Percentiles rank a stretch among this genome's conserved stretches.
Evolutionary conservation across 2,113 vertebrate genomes (phyloP).

Genomic region (Panthera tigris): DNA sequence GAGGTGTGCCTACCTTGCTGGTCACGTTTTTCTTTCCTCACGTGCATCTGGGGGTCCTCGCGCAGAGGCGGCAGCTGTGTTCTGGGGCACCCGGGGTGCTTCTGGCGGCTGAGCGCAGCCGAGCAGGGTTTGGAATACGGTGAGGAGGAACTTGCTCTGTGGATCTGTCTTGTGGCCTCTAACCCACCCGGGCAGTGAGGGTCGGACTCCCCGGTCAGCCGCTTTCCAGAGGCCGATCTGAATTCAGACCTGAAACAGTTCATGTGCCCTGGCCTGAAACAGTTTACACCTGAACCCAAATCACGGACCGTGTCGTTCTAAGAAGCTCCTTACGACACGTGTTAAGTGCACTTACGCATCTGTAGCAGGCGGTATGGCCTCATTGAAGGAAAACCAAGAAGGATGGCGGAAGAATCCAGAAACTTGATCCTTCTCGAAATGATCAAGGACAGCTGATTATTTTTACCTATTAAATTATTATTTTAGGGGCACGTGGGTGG

Average conservation of each 20-base stretch:
- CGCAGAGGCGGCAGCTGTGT: constrained; percentile 58
- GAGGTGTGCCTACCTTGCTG: neutral
- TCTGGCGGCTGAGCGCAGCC: constrained; percentile 44
- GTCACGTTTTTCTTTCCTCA: constrained; percentile 5
- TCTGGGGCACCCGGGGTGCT: constrained; percentile 50
- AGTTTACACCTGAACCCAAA: too few species aligned
- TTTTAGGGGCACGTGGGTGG: neutral
- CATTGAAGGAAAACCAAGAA: neutral
- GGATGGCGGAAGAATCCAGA: rapidly evolving
- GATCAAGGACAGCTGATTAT: neutral
- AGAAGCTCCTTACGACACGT: too few species aligned
- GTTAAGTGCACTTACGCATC: too few species aligned
- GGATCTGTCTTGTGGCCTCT: neutral
- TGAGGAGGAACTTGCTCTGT: neutral
- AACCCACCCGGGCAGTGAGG: rapidly evolving
- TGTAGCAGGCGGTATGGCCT: too few species aligned
- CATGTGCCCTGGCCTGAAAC: too few species aligned
- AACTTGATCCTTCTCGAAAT: neutral
- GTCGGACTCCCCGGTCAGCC: rapidly evolving
- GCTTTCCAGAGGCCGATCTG: neutral
- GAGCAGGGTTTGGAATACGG: neutral
- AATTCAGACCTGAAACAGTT: neutral
- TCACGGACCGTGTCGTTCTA: too few species aligned
- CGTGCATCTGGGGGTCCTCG: constrained; percentile 60
- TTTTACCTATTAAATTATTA: neutral